Evolutionary conservation across 2,113 vertebrate genomes (phyloP).

Genomic region (Ctenodactylus gundi): DNA sequence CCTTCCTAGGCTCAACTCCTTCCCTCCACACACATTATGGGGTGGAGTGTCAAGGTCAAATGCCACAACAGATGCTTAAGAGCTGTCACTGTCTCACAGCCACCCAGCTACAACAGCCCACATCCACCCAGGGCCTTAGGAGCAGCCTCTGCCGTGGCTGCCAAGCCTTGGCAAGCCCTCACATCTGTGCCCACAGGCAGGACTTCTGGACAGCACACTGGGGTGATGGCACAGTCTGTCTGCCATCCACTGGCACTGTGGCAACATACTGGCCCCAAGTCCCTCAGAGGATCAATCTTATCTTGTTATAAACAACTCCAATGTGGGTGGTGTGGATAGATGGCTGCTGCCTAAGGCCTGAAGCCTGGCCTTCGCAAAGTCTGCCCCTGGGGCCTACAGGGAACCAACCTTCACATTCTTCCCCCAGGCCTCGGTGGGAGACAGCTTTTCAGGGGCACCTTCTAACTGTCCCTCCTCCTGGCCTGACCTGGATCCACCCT

Average conservation of each 20-base stretch:
- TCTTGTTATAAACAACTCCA: neutral
- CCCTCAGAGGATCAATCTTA: neutral
- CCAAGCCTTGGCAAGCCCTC: neutral
- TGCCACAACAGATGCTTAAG: neutral
- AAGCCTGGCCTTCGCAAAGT: neutral
- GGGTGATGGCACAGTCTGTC: too few species aligned
- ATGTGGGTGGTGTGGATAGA: neutral
- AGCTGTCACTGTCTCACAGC: neutral
- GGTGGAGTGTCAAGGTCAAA: neutral
- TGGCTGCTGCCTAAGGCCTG: neutral
- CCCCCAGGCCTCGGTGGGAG: neutral
- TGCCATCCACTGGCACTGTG: neutral
- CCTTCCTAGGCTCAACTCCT: neutral
- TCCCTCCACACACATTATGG: neutral
- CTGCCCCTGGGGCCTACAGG: neutral
- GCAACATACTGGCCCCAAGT: too few species aligned
- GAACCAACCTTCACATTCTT: neutral
- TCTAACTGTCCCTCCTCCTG: neutral
- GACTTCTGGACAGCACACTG: accelerated
- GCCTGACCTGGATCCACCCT: neutral
- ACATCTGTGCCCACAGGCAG: neutral
- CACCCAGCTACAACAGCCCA: neutral
- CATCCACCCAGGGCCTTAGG: neutral
- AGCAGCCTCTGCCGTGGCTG: neutral
- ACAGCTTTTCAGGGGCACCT: neutral